Evolutionary conservation across 1,140 invertebrate genomes (phyloP).

Genomic region (Sogatella furcifera): DNA sequence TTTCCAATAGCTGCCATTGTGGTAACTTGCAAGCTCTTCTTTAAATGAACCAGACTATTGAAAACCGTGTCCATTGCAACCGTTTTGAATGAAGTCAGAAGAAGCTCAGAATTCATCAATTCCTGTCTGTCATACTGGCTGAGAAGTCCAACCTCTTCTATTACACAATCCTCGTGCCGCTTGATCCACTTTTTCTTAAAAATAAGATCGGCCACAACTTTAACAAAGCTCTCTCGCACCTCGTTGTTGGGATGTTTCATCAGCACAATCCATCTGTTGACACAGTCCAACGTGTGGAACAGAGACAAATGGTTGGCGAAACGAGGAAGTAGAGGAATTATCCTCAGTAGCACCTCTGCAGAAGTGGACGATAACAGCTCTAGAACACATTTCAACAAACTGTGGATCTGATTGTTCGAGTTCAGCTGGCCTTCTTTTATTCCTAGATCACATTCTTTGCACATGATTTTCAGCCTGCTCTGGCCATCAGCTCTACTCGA

Average conservation of each 20-base stretch:
- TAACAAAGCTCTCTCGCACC: not conserved
- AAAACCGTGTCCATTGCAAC: not conserved
- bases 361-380: too few relatives aligned
- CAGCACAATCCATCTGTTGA: not conserved
- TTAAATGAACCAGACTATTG: not conserved
- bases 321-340: too few relatives aligned
- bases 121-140: not conserved
- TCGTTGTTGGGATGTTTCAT: not conserved
- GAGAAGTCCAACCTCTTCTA: not conserved
- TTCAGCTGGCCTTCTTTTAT: too few relatives aligned
- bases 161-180: not conserved
- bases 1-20: constrained; percentile 5
- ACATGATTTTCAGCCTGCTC: too few relatives aligned
- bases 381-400: too few relatives aligned
- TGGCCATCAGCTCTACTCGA: too few relatives aligned
- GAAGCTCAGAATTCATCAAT: not conserved
- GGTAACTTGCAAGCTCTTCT: constrained; percentile 1
- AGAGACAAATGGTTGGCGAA: constrained; percentile 13
- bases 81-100: not conserved
- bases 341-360: too few relatives aligned
- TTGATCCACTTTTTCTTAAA: not conserved
- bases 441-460: too few relatives aligned
- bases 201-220: not conserved
- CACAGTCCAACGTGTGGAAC: not conserved
- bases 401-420: too few relatives aligned